Evolutionary conservation across 2,113 vertebrate genomes (phyloP).

Genomic region (Hipposideros armiger): DNA sequence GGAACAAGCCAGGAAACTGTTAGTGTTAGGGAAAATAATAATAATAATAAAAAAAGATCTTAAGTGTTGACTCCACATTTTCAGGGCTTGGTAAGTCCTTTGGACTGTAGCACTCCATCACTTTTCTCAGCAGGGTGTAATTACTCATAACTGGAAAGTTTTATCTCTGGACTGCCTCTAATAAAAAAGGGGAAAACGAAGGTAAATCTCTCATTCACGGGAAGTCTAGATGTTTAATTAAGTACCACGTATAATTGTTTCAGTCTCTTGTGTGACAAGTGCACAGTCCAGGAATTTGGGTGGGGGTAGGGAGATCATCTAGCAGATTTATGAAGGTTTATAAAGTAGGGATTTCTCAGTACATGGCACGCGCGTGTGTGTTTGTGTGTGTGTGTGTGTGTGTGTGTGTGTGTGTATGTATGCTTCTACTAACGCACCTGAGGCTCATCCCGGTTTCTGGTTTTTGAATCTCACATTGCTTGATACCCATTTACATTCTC

Average conservation of each 20-base stretch:
- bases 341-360: neutral
- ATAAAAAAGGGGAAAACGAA: constrained; percentile 62
- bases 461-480: neutral
- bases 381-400: neutral
- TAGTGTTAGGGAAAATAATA: constrained; percentile 82
- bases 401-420: neutral
- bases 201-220: constrained; percentile 71
- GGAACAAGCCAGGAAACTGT: constrained; percentile 82
- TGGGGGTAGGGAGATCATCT: neutral
- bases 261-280: constrained; percentile 60
- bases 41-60: constrained; percentile 81
- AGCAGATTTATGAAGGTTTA: neutral
- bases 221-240: constrained; percentile 86
- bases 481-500: neutral
- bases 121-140: constrained; percentile 86
- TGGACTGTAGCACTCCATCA: constrained; percentile 85
- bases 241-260: constrained; percentile 83
- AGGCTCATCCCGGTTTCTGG: neutral
- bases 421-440: rapidly evolving
- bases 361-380: neutral
- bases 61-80: constrained; percentile 84
- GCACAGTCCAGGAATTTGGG: constrained; percentile 23
- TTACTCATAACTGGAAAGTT: constrained; percentile 85
- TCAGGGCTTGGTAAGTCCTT: constrained; percentile 85
- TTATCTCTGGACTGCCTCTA: constrained; percentile 82